Evolutionary conservation across 2,113 vertebrate species (phyloP), one percentile per base, ranked within the genome.

Genomic region (Suricata suricatta): DNA sequence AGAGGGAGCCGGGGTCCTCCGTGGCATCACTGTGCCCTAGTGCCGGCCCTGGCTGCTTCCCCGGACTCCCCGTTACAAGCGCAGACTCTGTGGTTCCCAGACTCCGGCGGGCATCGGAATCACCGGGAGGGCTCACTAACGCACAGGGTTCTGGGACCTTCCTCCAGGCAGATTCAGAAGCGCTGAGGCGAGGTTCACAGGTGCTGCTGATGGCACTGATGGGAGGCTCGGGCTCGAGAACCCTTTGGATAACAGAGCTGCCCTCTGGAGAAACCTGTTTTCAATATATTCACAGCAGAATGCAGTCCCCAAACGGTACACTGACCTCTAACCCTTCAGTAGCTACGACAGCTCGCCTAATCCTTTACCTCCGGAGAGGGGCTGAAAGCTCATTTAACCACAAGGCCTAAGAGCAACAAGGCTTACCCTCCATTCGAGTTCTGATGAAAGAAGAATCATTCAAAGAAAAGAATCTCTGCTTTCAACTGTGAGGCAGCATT

Each of bases 401-500:
- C 35, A 80, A 94, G 72, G 50, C 31, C 13, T 41, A 77, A 79
- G 71, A 38, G 7, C 27, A 85, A 15, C 2, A 33, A 91, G 54
- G 38, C 19, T 83, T 47, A 21, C 6, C 5, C 3, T n/a, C 29
- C 27, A 10, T 81, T 23, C 93, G 54, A 44, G 64, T 64, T 91
- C 74, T 74, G 50, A 68, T 60, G 71, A 86, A 23, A 92, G 47
- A 87, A 29, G 54, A 83, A 80, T 31, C 31, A 90, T 33, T 86
- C 93, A 64, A 82, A 96, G 91, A 71, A 71, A 90, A 87, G 12
- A 77, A 71, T 92, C 41, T 93, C 25, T 6, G 1, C 23, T 74
- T 77, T 89, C 64, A 86, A 82, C 35, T 52, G n/a, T 1, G 69
- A 60, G 66, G 33, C 38, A 23, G 52, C 57, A 1, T 0, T 57